Evolutionary conservation across 2,797 vertebrate species (phyloP).

Genomic region (Phalanger gymnotis): DNA sequence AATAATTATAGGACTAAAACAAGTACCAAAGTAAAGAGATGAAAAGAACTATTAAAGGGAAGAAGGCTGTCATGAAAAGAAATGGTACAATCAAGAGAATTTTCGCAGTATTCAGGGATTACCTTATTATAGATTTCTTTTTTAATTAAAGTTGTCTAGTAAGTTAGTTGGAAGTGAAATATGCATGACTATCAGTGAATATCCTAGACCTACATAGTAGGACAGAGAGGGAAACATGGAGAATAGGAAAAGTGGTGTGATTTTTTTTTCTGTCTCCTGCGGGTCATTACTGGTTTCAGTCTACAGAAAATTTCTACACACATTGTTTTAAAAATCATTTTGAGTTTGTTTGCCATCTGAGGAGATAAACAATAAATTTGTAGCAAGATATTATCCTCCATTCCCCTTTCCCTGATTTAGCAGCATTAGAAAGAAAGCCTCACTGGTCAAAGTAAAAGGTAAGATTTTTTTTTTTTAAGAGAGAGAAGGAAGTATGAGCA

Average conservation of each 20-base stretch:
- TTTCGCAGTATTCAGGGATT: slow-evolving; percentile 71
- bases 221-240: slow-evolving; percentile 57
- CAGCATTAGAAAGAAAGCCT: slow-evolving; percentile 76
- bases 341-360: slow-evolving; percentile 78
- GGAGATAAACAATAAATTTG: slow-evolving; percentile 74
- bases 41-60: slow-evolving; percentile 72
- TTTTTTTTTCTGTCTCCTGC: neutral
- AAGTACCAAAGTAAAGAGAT: slow-evolving; percentile 72
- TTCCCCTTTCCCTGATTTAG: slow-evolving; percentile 64
- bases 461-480: slow-evolving; percentile 76
- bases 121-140: slow-evolving; percentile 73
- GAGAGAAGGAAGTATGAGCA: slow-evolving; percentile 8
- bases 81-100: slow-evolving; percentile 75
- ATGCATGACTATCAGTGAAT: slow-evolving; percentile 78
- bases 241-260: slow-evolving; percentile 22
- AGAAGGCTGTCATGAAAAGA: slow-evolving; percentile 49
- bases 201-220: slow-evolving; percentile 56
- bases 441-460: slow-evolving; percentile 62
- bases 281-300: slow-evolving; percentile 73
- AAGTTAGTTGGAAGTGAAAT: slow-evolving; percentile 80
- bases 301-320: slow-evolving; percentile 71
- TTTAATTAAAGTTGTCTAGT: slow-evolving; percentile 68
- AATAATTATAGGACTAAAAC: slow-evolving; percentile 78
- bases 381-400: slow-evolving; percentile 56
- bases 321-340: slow-evolving; percentile 69